A percentile compares a stretch with the other conserved stretches of the same genome.
Evolutionary conservation across 2,888 invertebrate species (phyloP).

Genomic region (Anodontia alba): DNA sequence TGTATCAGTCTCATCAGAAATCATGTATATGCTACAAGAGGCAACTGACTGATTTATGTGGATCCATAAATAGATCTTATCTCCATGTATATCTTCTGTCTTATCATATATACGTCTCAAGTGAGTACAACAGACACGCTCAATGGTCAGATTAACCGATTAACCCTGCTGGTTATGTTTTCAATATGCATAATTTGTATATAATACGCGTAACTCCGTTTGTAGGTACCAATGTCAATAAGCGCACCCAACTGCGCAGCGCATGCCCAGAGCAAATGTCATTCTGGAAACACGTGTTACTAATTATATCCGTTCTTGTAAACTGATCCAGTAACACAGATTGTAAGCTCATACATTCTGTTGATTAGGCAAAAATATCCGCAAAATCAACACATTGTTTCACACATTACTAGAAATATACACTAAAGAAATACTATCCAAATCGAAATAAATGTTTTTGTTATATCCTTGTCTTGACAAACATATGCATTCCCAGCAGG

Average conservation of each 20-base stretch:
- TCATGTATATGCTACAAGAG: no score
- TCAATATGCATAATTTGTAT: not conserved
- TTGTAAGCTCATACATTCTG: not conserved
- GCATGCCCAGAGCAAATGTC: slow-evolving; percentile 4
- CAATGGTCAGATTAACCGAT: not conserved
- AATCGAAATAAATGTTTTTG: no score
- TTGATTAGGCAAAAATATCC: slow-evolving; percentile 9
- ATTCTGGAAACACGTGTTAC: slow-evolving; percentile 21
- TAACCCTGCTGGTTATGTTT: not conserved
- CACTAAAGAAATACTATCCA: no score
- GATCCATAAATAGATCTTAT: not conserved
- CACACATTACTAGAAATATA: not conserved
- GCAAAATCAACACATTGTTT: slow-evolving; percentile 3
- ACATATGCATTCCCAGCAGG: no score
- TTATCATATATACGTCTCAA: not conserved
- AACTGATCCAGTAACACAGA: slow-evolving; percentile 14
- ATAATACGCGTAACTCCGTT: not conserved
- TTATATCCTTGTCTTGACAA: no score
- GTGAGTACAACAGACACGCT: not conserved
- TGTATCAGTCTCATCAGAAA: no score
- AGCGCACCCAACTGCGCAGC: not conserved
- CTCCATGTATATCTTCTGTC: not conserved
- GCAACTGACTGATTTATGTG: not conserved
- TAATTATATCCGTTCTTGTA: slow-evolving; percentile 28
- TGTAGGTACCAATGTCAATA: not conserved